phyloP scores from a whole-genome alignment of 2,797 vertebrate genomes.

The Streptopelia turtur region DNA sequence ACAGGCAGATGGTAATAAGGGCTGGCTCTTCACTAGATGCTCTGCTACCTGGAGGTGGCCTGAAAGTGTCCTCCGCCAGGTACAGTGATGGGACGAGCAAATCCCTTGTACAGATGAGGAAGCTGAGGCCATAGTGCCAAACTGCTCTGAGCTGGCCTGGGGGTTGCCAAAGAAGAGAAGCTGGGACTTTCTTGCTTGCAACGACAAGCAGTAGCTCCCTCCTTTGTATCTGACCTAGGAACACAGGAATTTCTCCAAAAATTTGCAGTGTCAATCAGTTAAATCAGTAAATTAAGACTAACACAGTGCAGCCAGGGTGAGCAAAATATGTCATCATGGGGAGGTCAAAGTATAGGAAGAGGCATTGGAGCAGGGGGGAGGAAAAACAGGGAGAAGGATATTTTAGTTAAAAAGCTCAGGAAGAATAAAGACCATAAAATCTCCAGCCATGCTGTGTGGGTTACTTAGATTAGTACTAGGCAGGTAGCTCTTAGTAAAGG shows the following conservation, averaged over 20 bases:
- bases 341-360: background rate
- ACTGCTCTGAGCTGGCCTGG: background rate
- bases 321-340: background rate
- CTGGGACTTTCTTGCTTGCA: background rate
- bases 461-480: rapidly evolving
- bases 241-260: background rate
- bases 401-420: background rate
- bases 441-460: background rate
- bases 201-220: background rate
- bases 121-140: background rate
- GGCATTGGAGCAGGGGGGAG: rapidly evolving
- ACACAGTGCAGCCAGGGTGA: background rate
- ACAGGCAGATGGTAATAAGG: no score
- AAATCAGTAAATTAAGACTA: background rate
- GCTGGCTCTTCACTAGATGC: background rate
- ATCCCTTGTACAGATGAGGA: background rate
- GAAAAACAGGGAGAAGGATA: background rate
- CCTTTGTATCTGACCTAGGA: background rate
- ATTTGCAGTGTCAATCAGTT: background rate
- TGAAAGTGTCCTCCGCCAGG: background rate
- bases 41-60: background rate
- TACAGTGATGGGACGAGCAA: background rate
- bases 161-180: background rate
- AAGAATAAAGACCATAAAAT: background rate
- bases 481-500: background rate